Evolutionary conservation across 2,113 vertebrate species (phyloP), one percentile per base, ranked within the genome.

Genomic region (Megaceryle torquata): DNA sequence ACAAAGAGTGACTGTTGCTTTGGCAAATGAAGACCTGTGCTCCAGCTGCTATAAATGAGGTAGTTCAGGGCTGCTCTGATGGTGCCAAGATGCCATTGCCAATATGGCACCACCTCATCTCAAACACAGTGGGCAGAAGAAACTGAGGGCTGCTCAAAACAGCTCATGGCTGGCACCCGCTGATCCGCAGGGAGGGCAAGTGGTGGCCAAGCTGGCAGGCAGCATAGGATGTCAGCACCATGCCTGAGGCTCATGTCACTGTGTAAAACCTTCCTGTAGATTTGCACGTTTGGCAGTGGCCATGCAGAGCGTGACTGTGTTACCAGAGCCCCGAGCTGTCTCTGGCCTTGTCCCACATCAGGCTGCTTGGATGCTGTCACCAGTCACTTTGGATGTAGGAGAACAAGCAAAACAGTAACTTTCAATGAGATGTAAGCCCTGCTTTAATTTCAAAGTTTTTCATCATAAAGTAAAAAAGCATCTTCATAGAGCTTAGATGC

Each of bases 141-240:
- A 57, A 65, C 64, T 57, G 64, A 70, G 48, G 82, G 29, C 65
- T 24, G 4, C 71, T 54, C 80, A 29, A 2, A 74, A 59, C 14
- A 60, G 65, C 70, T 85, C 46, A 2, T 3, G 77, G 46, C 85
- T 91, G 93, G 78, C 85, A 48, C 29, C 28, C 0, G 1, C 2
- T 1, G 0, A 31, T 71, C 83, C 0, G 0, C 5, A 2, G 86
- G 21, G 80, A 91, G 7, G 9, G 59, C 13, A 8, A 41, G 57
- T 1, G 0, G 31, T 16, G 70, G 71, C 94, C 90, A 77, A 74
- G 63, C 85, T 91, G 96, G 88, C 94, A 90, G 63, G 59, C 63
- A 6, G 41, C 2, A 2, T 13, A 31, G 71, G 63, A 59, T 37
- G 71, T 25, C 90, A 94, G 82, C 50, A 3, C 21, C 1, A 1